Percentiles rank a stretch among this genome's conserved stretches.
These are phyloP conservation scores for Hydra vulgaris DNA, from an alignment of 30 jellyfish, hydroid and myxozoan genomes.

Conservation along the genomic window DNA sequence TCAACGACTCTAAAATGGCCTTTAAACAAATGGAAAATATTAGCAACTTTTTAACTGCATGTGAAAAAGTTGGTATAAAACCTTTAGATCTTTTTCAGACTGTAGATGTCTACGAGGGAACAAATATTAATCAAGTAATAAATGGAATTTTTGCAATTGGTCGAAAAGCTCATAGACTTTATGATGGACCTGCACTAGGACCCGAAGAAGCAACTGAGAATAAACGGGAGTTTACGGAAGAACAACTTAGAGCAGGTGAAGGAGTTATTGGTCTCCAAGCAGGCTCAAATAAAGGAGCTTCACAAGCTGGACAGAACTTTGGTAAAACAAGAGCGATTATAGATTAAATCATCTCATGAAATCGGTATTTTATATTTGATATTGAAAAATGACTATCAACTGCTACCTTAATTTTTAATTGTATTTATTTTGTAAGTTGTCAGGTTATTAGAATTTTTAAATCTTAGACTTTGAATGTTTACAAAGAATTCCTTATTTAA, in stretches of 20 bases:
- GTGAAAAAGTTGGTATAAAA: slow-evolving; percentile 47
- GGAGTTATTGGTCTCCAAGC: slow-evolving; percentile 77
- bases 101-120: slow-evolving; percentile 78
- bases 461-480: too few relatives aligned
- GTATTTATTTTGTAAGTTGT: too few relatives aligned
- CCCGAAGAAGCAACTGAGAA: slow-evolving; percentile 78
- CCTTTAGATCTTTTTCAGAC: slow-evolving; percentile 79
- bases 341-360: slow-evolving; percentile 14
- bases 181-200: slow-evolving; percentile 79
- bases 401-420: too few relatives aligned
- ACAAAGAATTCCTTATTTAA: too few relatives aligned
- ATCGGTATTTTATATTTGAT: too few relatives aligned
- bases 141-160: slow-evolving; percentile 79
- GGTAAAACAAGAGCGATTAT: slow-evolving; percentile 69
- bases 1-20: slow-evolving; percentile 79
- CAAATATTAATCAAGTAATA: slow-evolving; percentile 79
- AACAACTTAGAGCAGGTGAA: slow-evolving; percentile 72
- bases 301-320: slow-evolving; percentile 69
- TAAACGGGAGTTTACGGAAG: slow-evolving; percentile 64
- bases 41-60: slow-evolving; percentile 64
- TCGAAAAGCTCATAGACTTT: slow-evolving; percentile 53
- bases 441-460: too few relatives aligned
- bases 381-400: too few relatives aligned
- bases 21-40: slow-evolving; percentile 92
- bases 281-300: slow-evolving; percentile 92